Evolutionary conservation across 2,888 invertebrate genomes (phyloP).

Genomic region (Sinotaia quadrata): DNA sequence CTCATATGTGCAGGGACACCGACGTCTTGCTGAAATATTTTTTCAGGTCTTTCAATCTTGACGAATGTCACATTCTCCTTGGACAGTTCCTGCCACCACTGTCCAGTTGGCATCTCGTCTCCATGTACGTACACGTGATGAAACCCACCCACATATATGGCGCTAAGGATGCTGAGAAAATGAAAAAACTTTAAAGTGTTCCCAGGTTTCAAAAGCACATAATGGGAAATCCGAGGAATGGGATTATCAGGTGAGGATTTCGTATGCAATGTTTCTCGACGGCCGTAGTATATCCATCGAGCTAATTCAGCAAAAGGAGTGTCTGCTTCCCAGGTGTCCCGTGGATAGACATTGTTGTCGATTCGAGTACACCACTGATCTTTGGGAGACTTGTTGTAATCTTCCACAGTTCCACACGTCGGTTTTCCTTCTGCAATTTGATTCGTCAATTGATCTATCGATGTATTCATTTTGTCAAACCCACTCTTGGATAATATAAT

Average conservation of each 20-base stretch:
- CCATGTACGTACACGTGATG: conserved; percentile 35
- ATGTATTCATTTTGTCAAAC: not conserved
- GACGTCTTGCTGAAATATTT: conserved; percentile 17
- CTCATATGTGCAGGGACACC: conserved; percentile 3
- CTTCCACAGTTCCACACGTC: not conserved
- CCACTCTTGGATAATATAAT: conserved; percentile 3
- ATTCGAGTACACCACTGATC: not conserved
- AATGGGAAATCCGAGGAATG: not conserved
- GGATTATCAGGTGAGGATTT: not conserved
- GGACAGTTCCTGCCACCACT: conserved; percentile 29
- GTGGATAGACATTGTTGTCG: conserved; percentile 20
- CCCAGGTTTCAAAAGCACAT: too few relatives aligned
- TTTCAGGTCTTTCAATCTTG: conserved; percentile 1
- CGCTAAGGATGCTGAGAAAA: conserved; percentile 35
- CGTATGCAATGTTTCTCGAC: not conserved
- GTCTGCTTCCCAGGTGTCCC: conserved; percentile 15
- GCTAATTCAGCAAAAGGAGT: conserved; percentile 16
- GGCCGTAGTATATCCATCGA: conserved; percentile 28
- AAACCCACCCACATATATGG: conserved; percentile 34
- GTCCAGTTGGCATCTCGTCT: conserved; percentile 22
- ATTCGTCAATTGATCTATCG: not conserved
- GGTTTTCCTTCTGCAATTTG: not conserved
- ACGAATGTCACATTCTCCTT: conserved; percentile 25
- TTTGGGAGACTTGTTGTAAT: not conserved
- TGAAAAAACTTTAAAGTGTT: too few relatives aligned